Percentiles rank a stretch among this genome's conserved stretches.
Evolutionary conservation across 2,797 vertebrate genomes (phyloP).

Genomic region (Centropyge bicolor): DNA sequence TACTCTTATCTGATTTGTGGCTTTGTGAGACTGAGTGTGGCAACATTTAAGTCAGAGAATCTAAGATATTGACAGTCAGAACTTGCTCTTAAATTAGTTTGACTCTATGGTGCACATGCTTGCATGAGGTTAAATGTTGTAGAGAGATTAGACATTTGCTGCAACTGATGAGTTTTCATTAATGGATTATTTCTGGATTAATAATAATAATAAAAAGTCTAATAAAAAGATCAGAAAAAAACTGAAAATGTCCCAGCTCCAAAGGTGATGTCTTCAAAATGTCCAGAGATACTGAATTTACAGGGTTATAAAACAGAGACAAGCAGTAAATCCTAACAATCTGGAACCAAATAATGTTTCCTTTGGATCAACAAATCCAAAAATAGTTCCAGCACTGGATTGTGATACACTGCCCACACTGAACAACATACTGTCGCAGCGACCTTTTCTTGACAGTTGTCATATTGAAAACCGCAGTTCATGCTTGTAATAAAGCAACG

Average conservation of each 20-base stretch:
- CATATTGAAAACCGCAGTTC: background rate
- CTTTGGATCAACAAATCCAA: background rate
- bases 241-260: background rate
- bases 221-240: background rate
- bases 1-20: too few species aligned
- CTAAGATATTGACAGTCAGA: constrained; percentile 7
- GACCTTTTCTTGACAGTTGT: background rate
- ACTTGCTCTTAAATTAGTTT: background rate
- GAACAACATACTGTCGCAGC: background rate
- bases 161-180: background rate
- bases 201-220: too few species aligned
- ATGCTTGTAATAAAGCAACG: background rate
- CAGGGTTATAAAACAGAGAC: background rate
- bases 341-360: background rate
- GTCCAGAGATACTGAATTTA: background rate
- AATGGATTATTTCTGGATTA: background rate
- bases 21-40: background rate
- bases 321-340: background rate
- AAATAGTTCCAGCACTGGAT: background rate
- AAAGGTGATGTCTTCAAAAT: background rate
- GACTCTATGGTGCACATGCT: background rate
- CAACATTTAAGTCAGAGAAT: background rate
- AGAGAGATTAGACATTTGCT: background rate
- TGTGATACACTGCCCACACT: background rate
- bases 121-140: background rate